Evolutionary conservation across 2,888 invertebrate genomes (phyloP).

Genomic region (Drosophila barbarae): DNA sequence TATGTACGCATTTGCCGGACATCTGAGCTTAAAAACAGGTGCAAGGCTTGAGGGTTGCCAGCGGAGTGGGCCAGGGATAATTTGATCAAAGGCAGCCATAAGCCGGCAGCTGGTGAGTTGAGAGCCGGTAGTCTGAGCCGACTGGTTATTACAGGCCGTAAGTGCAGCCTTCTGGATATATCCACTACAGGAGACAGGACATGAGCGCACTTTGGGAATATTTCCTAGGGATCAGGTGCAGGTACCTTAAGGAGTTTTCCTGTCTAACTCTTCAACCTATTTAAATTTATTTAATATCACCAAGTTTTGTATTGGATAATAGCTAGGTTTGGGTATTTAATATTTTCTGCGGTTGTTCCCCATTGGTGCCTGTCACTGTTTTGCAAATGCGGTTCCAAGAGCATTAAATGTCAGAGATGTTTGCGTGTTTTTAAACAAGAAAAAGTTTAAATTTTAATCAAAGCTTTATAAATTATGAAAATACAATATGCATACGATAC

Average conservation of each 20-base stretch:
- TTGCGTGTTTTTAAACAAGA: not conserved
- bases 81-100: constrained; percentile 61
- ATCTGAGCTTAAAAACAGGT: constrained; percentile 62
- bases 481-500: not conserved
- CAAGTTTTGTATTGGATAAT: not conserved
- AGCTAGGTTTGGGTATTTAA: not conserved
- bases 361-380: constrained; percentile 21
- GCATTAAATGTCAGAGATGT: constrained; percentile 8
- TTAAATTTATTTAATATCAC: not conserved
- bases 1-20: constrained; percentile 60
- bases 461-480: not conserved
- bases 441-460: too few relatives aligned
- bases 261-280: too few relatives aligned
- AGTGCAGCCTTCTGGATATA: constrained; percentile 40
- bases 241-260: not conserved
- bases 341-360: constrained; percentile 10
- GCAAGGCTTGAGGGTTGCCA: constrained; percentile 25
- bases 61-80: constrained; percentile 46
- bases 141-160: constrained; percentile 40
- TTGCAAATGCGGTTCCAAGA: constrained; percentile 6
- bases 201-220: constrained; percentile 1
- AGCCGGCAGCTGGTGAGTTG: constrained; percentile 43
- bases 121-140: constrained; percentile 49
- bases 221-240: not conserved
- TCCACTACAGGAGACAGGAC: not conserved